Evolutionary conservation across 2,888 invertebrate genomes (phyloP).

Genomic region (Rotaria macrura): DNA sequence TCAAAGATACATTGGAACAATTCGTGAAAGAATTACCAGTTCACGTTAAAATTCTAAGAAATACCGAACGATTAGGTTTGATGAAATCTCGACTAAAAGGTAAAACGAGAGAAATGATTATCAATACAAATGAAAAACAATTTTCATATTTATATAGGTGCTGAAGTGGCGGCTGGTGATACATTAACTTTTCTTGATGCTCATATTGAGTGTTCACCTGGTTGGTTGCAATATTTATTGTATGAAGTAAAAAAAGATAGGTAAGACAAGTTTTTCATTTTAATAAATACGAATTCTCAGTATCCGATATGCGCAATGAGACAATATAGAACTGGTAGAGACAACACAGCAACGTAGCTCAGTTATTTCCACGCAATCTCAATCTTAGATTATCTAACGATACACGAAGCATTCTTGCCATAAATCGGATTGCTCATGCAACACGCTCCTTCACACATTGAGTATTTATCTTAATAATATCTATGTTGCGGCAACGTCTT

Average conservation of each 20-base stretch:
- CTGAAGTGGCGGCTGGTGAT: slow-evolving; percentile 58
- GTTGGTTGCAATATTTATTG: slow-evolving; percentile 92
- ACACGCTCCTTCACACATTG: too few relatives aligned
- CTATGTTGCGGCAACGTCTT: too few relatives aligned
- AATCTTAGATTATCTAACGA: too few relatives aligned
- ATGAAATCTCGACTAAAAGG: slow-evolving; percentile 88
- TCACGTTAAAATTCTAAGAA: slow-evolving; percentile 71
- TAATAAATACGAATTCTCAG: too few relatives aligned
- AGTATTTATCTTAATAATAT: too few relatives aligned
- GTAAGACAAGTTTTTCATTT: slow-evolving; percentile 42
- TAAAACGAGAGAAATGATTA: neutral
- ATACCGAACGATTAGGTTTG: slow-evolving; percentile 81
- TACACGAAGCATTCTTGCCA: too few relatives aligned
- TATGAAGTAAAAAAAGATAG: slow-evolving; percentile 78
- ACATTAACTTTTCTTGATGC: slow-evolving; percentile 90
- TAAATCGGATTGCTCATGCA: too few relatives aligned
- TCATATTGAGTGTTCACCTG: slow-evolving; percentile 93
- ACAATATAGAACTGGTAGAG: too few relatives aligned
- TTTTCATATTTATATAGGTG: slow-evolving; percentile 39
- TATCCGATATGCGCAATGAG: too few relatives aligned
- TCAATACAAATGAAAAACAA: too few relatives aligned
- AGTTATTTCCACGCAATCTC: too few relatives aligned
- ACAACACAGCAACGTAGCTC: too few relatives aligned
- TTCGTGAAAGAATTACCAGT: slow-evolving; percentile 76
- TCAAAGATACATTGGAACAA: slow-evolving; percentile 75